Conservation (phyloP, 2,113 vertebrate genomes). For the Pao palembangensis region DNA sequence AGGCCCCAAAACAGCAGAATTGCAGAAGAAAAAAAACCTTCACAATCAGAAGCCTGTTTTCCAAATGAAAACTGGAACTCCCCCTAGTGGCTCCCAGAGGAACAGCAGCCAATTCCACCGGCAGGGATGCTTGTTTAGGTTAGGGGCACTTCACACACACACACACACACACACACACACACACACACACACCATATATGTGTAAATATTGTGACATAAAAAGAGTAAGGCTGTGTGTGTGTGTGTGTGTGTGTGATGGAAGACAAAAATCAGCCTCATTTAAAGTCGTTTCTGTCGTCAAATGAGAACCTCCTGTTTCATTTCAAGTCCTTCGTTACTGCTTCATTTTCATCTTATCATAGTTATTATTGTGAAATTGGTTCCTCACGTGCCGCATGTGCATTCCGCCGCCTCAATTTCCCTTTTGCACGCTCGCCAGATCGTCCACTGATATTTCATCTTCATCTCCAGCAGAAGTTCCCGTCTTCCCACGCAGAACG, state of each 20-base stretch:
- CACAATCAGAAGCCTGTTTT: conserved; percentile 26
- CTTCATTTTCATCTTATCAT: conserved; percentile 47
- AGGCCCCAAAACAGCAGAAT: not conserved
- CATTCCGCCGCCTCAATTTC: conserved; percentile 12
- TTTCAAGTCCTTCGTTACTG: conserved; percentile 35
- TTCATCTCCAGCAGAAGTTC: conserved; percentile 6
- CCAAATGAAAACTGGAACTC: conserved; percentile 50
- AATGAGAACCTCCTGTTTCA: conserved; percentile 50
- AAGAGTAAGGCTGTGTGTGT: too few species aligned
- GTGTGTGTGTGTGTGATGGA: conserved; percentile 1
- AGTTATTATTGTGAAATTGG: conserved; percentile 1
- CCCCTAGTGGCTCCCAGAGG: conserved; percentile 64
- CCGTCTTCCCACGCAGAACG: conserved; percentile 1
- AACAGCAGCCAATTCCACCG: conserved; percentile 24
- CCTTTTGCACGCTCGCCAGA: conserved; percentile 17
- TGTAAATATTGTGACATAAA: too few species aligned
- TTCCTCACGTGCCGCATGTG: conserved; percentile 19
- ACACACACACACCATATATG: too few species aligned
- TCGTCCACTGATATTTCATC: conserved; percentile 33
- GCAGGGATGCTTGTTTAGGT: not conserved
- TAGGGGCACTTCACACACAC: not conserved
- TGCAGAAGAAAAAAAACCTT: conserved; percentile 6
- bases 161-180: too few species aligned
- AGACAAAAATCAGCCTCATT: conserved; percentile 36
- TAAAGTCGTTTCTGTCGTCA: conserved; percentile 49